Base-by-base conservation (phyloP, 2,888 invertebrate genomes). In the Zygogramma bicolorata region DNA sequence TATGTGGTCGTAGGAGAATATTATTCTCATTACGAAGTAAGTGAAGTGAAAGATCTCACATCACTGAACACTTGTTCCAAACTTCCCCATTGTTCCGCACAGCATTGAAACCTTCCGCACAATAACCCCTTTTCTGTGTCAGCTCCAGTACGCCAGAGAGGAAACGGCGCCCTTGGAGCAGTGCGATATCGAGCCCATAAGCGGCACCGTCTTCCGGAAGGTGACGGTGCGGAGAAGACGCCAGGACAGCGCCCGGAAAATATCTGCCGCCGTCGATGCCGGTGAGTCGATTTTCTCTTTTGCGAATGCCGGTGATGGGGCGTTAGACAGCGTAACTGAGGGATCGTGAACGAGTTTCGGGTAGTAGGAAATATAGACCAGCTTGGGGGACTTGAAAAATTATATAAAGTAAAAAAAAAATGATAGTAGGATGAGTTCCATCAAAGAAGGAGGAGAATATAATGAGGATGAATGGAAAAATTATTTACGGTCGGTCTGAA, bases 161-260 rank as follows among this genome's bases (percentile, higher is more conserved):
- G 82, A 82, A 74, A 75, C 79, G 65, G 65, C 77, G 10, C 81
- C 82, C 5, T 71, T 83, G 22, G 85, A 85, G 75, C 77, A 84
- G 31, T 87, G 86, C 79, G 87, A 87, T 79, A 86, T 87, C 62
- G 92, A 92, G 82, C 90, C 91, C 8, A 83, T 91, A 61, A 91
- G 91, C 76, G 91, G 92, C 5, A 90, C 90, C 1, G 90, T 92
- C 8, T 92, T 92, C 81, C 88, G 89, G 78, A 91, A 92, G 85
- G 92, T 92, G 69, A 90, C 91, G 72, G 90, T 92, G 34, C 88
- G 91, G 81, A 88, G 91, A 82, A 87, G 91, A 78, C 86, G 90
- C 82, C 86, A 87, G 78, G 85, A 86, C 75, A 80, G 86, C 83
- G 84, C 86, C 84, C 82, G 84, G 77, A 87, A 87, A 81, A 81